A percentile compares a stretch with the other conserved stretches of the same genome.
Conservation (phyloP, 2,113 vertebrate species). For the Solenodon paradoxus region DNA sequence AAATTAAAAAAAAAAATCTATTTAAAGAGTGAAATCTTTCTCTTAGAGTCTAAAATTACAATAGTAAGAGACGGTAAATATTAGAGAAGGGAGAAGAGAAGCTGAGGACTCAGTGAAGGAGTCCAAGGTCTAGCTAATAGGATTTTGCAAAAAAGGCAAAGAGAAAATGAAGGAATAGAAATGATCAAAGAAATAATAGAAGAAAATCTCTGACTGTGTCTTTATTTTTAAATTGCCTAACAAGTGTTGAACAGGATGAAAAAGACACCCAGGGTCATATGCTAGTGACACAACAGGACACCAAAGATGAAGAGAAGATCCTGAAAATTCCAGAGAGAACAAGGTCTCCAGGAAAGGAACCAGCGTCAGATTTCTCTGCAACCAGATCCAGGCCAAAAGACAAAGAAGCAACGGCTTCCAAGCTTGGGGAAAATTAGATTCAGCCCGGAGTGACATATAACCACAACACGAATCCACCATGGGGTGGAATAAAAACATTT, state of each 20-base stretch:
- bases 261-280: background rate
- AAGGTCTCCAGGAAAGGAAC: background rate
- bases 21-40: background rate
- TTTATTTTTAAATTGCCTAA: constrained; percentile 20
- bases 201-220: background rate
- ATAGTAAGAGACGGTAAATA: background rate
- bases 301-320: background rate
- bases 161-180: background rate
- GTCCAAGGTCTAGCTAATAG: background rate
- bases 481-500: background rate
- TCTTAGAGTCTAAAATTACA: background rate
- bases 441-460: background rate
- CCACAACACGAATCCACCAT: background rate
- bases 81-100: background rate
- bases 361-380: background rate
- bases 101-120: background rate
- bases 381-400: background rate
- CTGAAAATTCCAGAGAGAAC: background rate
- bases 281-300: background rate
- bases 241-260: background rate
- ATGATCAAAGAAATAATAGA: background rate
- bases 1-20: background rate
- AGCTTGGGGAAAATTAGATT: background rate
- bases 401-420: background rate
- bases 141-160: background rate